phyloP scores from a whole-genome alignment of 2,888 invertebrate genomes.

The Drosophila melanosoma region DNA sequence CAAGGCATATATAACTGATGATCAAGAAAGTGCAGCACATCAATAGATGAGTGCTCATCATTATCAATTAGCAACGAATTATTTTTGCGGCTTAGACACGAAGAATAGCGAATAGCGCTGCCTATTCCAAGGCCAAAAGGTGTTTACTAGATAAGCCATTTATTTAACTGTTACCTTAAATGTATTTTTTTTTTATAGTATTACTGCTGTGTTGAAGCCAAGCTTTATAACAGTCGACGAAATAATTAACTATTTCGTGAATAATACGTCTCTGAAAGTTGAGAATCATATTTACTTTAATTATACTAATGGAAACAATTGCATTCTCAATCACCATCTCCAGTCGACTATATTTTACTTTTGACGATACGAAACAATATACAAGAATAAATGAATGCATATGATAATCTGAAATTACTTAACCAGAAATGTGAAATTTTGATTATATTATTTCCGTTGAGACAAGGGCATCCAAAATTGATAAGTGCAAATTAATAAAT shows the following conservation, averaged over 20 bases:
- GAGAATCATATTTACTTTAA: neutral
- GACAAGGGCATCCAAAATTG: neutral
- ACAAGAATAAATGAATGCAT: neutral
- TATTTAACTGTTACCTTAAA: neutral
- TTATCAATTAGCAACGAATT: neutral
- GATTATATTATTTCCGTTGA: neutral
- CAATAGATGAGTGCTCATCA: neutral
- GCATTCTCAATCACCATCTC: neutral
- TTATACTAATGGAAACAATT: neutral
- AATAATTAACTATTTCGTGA: neutral
- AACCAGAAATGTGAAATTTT: neutral
- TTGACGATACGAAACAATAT: neutral
- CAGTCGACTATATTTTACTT: neutral
- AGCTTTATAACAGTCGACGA: neutral
- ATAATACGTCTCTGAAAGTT: neutral
- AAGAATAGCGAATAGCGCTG: neutral
- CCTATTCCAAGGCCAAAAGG: neutral
- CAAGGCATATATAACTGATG: neutral
- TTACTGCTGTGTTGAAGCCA: neutral
- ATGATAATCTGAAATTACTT: neutral
- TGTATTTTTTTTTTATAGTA: neutral
- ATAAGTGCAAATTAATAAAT: neutral
- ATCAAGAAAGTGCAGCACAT: constrained; percentile 5
- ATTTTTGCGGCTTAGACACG: neutral
- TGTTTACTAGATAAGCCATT: neutral